Base-by-base conservation (phyloP, 2,888 invertebrate species). In the Uloborus plumipes region DNA sequence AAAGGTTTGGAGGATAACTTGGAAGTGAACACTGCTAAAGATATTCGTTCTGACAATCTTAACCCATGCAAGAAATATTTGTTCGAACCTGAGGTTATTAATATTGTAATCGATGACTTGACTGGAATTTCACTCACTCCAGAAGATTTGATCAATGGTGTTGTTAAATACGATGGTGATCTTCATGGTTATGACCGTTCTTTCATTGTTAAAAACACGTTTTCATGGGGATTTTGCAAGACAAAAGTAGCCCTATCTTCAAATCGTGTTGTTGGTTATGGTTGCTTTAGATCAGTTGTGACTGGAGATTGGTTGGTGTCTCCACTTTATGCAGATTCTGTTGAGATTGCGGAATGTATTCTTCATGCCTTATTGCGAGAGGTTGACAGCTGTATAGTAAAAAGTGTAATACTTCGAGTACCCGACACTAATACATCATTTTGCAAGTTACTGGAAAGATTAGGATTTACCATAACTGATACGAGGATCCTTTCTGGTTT, bases 281-380 rank as follows among this genome's bases (percentile, higher is more conserved):
- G 65, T 22, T 79, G 80, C 31, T 39, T 84, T 14, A 80, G 80
- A 58, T 72, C 55, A 6, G 69, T 61, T 26, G 18, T 84, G n/a
- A 75, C 74, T n/a, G 72, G 62, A n/a, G 58, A 71, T 15, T 84
- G 80, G 80, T 80, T 80, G 39, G 69, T 84, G 11, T 70, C 70
- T 1, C 84, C 84, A 4, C 50, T 84, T 18, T 84, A 84, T 49
- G 80, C 84, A 14, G 84, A 84, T 47, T 53, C 61, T 1, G 80
- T 80, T 50, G 31, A 70, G n/a, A 49, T 80, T n/a, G 84, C 84
- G 14, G 75, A 72, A 47, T 16, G 53, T 9, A 18, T 84, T 7
- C 14, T 84, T 47, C 62, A 58, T 18, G 65, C 74, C 31, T 39
- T 71, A 39, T 50, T 71, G 0, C 59, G 11, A 14, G 59, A 39